Evolutionary conservation across 1,140 invertebrate species (phyloP).

Genomic region (Papilio xuthus): DNA sequence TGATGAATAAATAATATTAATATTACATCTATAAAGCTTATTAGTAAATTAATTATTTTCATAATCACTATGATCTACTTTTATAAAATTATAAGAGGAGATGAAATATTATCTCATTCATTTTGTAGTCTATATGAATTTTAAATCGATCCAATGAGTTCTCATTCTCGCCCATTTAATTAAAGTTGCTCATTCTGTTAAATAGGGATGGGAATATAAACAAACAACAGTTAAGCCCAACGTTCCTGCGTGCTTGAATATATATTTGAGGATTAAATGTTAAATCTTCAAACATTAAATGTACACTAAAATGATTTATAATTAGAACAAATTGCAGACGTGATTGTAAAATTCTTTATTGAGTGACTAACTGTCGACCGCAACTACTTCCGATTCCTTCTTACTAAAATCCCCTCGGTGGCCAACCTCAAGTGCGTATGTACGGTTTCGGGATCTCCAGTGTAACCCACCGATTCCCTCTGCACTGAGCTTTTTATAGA

Average conservation of each 20-base stretch:
- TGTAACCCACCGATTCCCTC: too few species aligned
- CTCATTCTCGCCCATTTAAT: slow-evolving; percentile 14
- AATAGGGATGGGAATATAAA: slow-evolving; percentile 21
- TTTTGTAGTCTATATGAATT: not conserved
- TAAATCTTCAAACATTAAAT: slow-evolving; percentile 16
- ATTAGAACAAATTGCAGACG: not conserved
- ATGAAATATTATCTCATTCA: not conserved
- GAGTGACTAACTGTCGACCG: too few species aligned
- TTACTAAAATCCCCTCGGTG: too few species aligned
- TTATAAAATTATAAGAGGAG: not conserved
- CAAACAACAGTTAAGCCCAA: slow-evolving; percentile 11
- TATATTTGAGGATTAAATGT: slow-evolving; percentile 23
- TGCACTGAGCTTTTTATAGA: too few species aligned
- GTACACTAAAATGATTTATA: not conserved
- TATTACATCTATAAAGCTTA: not conserved
- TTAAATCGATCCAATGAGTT: slow-evolving; percentile 14
- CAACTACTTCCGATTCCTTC: too few species aligned
- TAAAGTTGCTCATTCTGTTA: slow-evolving; percentile 27
- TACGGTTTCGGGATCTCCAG: too few species aligned
- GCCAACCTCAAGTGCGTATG: too few species aligned
- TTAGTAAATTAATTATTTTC: not conserved
- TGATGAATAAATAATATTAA: too few species aligned
- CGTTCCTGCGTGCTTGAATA: slow-evolving; percentile 6
- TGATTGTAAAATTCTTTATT: too few species aligned
- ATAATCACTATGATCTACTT: not conserved